Conservation (phyloP, 2,113 vertebrate genomes). For the Morone saxatilis region DNA sequence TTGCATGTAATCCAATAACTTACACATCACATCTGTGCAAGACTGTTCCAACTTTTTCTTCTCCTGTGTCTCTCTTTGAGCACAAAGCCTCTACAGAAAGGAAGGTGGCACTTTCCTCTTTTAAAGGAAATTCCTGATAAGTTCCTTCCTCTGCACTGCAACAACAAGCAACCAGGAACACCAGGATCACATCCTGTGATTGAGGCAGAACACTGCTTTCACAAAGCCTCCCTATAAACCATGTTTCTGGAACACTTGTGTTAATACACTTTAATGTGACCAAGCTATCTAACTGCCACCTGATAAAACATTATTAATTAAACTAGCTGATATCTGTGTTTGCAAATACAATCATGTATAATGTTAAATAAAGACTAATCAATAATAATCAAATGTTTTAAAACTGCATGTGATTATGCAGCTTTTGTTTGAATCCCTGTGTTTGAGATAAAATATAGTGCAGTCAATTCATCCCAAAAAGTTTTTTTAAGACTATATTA, state of each 20-base stretch:
- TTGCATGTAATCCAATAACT: slow-evolving; percentile 17
- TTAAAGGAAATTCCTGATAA: slow-evolving; percentile 81
- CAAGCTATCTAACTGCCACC: not conserved
- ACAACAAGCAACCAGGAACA: slow-evolving; percentile 76
- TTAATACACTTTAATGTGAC: not conserved
- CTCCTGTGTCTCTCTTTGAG: slow-evolving; percentile 64
- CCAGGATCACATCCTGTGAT: slow-evolving; percentile 79
- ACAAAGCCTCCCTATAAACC: slow-evolving; percentile 18
- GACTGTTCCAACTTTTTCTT: slow-evolving; percentile 48
- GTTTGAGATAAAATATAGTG: not conserved
- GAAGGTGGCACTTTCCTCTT: slow-evolving; percentile 80
- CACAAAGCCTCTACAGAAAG: slow-evolving; percentile 73
- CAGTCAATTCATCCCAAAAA: not conserved
- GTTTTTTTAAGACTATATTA: not conserved
- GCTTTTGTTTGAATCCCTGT: not conserved
- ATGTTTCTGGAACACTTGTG: not conserved
- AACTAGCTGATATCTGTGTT: not conserved
- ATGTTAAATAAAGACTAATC: not conserved
- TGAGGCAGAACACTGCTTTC: slow-evolving; percentile 45
- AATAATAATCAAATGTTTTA: not conserved
- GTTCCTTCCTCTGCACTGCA: slow-evolving; percentile 78
- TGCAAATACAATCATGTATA: not conserved
- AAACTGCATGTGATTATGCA: not conserved
- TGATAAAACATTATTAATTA: not conserved
- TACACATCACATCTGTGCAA: slow-evolving; percentile 24